These are phyloP conservation scores for Drosophila pullipes DNA, from an alignment of 2,888 invertebrate species.

Conservation along the genomic window DNA sequence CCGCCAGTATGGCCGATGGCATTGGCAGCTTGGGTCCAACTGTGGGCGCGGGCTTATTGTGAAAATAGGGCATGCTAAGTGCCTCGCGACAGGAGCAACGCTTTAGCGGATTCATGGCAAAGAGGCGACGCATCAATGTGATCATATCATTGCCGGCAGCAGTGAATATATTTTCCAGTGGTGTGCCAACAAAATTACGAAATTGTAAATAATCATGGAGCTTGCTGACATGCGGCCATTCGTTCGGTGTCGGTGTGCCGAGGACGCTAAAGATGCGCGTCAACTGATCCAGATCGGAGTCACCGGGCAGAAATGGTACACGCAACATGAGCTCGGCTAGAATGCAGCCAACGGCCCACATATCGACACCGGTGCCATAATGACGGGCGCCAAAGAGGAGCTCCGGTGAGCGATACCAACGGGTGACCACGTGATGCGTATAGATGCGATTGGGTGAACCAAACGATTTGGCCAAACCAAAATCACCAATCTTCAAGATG, in stretches of 20 bases:
- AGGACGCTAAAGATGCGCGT: conserved; percentile 97
- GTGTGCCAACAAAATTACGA: conserved; percentile 93
- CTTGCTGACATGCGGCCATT: conserved; percentile 94
- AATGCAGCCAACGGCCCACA: conserved; percentile 99
- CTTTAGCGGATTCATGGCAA: conserved; percentile 93
- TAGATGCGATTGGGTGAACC: conserved; percentile 98
- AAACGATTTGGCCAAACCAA: conserved; percentile 98
- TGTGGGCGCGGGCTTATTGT: conserved; percentile 95
- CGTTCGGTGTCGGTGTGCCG: conserved; percentile 96
- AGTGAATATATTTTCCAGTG: conserved; percentile 96
- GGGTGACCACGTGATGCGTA: conserved; percentile 98
- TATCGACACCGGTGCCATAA: conserved; percentile 98
- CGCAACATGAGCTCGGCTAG: conserved; percentile 96
- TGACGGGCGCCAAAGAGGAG: conserved; percentile 97
- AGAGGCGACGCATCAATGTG: conserved; percentile 90
- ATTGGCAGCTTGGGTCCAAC: conserved; percentile 92
- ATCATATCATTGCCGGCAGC: conserved; percentile 97
- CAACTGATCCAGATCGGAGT: conserved; percentile 98
- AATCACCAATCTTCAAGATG: conserved; percentile 98
- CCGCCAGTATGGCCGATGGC: conserved; percentile 65
- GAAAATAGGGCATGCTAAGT: conserved; percentile 95
- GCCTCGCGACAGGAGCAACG: conserved; percentile 94
- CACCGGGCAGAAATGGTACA: conserved; percentile 97
- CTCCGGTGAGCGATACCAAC: conserved; percentile 97
- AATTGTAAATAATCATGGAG: conserved; percentile 97